Base-by-base conservation (phyloP, 2,888 invertebrate genomes). In the Crocallis elinguaria region DNA sequence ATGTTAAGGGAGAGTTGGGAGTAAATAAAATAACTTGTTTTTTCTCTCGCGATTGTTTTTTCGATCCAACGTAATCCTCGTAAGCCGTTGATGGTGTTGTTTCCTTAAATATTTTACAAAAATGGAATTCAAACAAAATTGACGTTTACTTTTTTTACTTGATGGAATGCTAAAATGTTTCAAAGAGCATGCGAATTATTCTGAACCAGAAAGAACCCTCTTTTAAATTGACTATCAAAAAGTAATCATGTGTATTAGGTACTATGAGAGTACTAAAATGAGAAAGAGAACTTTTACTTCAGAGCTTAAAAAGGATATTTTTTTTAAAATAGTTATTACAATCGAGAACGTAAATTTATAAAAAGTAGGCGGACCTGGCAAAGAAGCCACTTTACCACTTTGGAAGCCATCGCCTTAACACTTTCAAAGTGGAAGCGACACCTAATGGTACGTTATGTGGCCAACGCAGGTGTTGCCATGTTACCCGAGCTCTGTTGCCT, bases 391-490 rank as follows among this genome's bases (percentile, higher is more conserved):
- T 49, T 46, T 55, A 36, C 43, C 42, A 53, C 45, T 62, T 66
- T 64, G 64, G n/a, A 52, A 49, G 52, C 51, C 51, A 63, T 58
- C 60, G 61, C 71, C 71, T 72, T 71, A 69, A 71, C 60, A 56
- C 69, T 69, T 66, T 67, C 67, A 65, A 70, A 67, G 70, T 69
- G 67, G 64, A 65, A 76, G 73, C 72, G 73, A 77, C 75, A 70
- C 73, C 69, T 84, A 84, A 82, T 84, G 77, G 76, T 75, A 75
- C 66, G 71, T 83, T 82, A 81, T 78, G 81, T 75, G 80, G 79
- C 69, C 62, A 76, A 62, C 80, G 67, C 86, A 86, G 86, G 86
- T 86, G 86, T 77, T 76, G 71, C 68, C 60, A 45, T 60, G 62
- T 64, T 58, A 57, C 70, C 71, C 68, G 61, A 73, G 76, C 78